Conservation (phyloP, 64 coral and sea anemone genomes). For the Pocillopora damicornis region DNA sequence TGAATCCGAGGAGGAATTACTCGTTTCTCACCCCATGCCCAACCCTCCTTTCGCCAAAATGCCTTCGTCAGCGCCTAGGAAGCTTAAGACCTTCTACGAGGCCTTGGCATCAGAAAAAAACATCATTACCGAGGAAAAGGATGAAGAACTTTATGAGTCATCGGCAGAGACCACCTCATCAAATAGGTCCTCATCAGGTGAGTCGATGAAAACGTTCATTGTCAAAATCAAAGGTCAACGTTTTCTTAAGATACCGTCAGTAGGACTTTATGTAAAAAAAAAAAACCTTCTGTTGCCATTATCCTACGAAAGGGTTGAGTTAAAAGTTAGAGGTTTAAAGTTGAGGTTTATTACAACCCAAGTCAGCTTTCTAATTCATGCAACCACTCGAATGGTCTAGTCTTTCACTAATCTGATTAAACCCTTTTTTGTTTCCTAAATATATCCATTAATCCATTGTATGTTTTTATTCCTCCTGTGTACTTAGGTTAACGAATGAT, state of each 20-base stretch:
- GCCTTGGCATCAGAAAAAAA: slow-evolving; percentile 4
- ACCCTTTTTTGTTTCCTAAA: background rate
- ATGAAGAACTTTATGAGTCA: background rate
- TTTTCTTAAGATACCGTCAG: too few species aligned
- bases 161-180: background rate
- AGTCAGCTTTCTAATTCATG: too few species aligned
- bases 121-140: background rate
- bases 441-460: background rate
- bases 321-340: too few species aligned
- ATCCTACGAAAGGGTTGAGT: too few species aligned
- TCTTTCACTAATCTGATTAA: too few species aligned
- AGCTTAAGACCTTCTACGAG: slow-evolving; percentile 21
- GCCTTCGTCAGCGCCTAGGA: background rate
- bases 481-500: background rate
- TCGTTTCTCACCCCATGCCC: background rate
- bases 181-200: background rate
- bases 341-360: too few species aligned
- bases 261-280: too few species aligned
- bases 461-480: too few species aligned
- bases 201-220: background rate
- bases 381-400: too few species aligned
- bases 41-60: background rate
- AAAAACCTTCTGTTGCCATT: too few species aligned
- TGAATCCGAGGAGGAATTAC: background rate
- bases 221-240: too few species aligned